phyloP scores from a whole-genome alignment of 2,113 vertebrate species.

The Passerina amoena region DNA sequence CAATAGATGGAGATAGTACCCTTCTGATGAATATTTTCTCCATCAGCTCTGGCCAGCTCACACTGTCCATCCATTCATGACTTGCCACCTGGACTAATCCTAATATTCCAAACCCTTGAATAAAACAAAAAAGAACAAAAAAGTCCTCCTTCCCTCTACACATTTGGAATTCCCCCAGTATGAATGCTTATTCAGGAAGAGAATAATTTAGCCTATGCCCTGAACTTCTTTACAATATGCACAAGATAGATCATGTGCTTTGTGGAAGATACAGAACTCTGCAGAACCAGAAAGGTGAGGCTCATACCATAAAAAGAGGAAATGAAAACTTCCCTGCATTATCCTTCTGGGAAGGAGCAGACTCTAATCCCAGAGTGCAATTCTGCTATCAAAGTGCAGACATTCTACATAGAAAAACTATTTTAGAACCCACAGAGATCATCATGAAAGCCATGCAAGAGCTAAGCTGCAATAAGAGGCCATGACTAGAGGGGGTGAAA shows the following conservation, averaged over 20 bases:
- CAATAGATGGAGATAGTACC: slow-evolving; percentile 54
- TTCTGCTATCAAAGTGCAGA: not conserved
- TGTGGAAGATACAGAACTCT: not conserved
- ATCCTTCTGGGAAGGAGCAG: not conserved
- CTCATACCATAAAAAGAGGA: not conserved
- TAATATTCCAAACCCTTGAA: slow-evolving; percentile 42
- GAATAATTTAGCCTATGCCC: not conserved
- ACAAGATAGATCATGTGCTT: not conserved
- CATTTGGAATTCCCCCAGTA: not conserved
- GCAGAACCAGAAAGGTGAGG: not conserved
- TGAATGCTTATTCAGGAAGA: not conserved
- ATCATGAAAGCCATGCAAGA: not conserved
- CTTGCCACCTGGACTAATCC: slow-evolving; percentile 41
- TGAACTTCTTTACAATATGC: not conserved
- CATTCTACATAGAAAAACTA: not conserved
- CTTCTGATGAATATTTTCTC: slow-evolving; percentile 45
- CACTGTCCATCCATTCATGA: slow-evolving; percentile 8
- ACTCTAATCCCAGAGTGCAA: not conserved
- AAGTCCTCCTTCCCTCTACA: not conserved
- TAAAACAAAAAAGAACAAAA: not conserved
- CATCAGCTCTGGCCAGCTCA: not conserved
- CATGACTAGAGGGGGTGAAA: not conserved
- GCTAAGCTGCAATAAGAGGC: not conserved
- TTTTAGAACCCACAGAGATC: not conserved
- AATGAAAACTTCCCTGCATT: not conserved